Conservation (phyloP, 37 sponge, comb jelly and placozoan genomes). For the Crambe crambe region DNA sequence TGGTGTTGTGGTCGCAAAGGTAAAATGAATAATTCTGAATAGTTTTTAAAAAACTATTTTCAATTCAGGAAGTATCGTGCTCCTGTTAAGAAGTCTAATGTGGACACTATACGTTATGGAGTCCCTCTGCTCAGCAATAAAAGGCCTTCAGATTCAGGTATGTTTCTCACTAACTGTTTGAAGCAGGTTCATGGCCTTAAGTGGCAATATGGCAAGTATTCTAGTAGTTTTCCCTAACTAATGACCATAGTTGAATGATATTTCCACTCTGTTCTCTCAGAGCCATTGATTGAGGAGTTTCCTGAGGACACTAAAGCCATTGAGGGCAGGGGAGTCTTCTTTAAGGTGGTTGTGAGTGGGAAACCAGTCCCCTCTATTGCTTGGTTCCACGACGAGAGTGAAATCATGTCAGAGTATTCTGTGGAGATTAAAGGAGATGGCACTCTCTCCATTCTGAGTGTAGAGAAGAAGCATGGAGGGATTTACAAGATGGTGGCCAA, state of each 20-base stretch:
- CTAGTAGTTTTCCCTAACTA: no score
- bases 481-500: slow-evolving; percentile 37
- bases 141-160: no score
- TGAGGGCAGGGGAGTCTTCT: slow-evolving; percentile 34
- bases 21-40: no score
- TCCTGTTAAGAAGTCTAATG: background rate
- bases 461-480: slow-evolving; percentile 36
- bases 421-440: slow-evolving; percentile 25
- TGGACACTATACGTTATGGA: background rate
- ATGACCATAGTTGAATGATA: no score
- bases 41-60: no score
- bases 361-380: slow-evolving; percentile 21
- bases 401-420: slow-evolving; percentile 31
- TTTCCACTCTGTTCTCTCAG: background rate
- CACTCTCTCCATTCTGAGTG: slow-evolving; percentile 17
- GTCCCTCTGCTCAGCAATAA: no score
- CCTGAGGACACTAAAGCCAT: slow-evolving; percentile 14
- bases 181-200: no score
- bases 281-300: slow-evolving; percentile 34
- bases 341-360: slow-evolving; percentile 39
- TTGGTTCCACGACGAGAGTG: slow-evolving; percentile 42
- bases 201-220: no score
- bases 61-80: no score
- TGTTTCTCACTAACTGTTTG: no score
- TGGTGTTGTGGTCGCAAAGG: background rate